A percentile compares a stretch with the other conserved stretches of the same genome.
These are phyloP conservation scores for Physocephala rufipes DNA, from an alignment of 2,888 invertebrate genomes.

Conservation along the genomic window DNA sequence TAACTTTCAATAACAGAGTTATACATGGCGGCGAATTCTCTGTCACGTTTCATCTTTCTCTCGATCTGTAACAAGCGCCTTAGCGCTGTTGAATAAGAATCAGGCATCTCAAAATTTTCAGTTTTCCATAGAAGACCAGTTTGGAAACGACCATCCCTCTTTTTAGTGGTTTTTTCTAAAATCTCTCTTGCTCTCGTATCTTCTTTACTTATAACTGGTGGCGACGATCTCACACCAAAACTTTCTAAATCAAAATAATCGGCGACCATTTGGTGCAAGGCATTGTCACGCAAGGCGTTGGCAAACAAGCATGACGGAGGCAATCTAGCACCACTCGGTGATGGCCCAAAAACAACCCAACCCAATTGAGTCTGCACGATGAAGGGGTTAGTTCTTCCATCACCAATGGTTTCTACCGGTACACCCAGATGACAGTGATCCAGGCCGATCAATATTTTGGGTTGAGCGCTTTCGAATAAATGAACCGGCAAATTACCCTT, in stretches of 20 bases:
- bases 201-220: background rate
- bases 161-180: slow-evolving; percentile 23
- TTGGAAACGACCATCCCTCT: slow-evolving; percentile 31
- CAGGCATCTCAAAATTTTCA: slow-evolving; percentile 35
- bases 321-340: background rate
- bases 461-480: too few relatives aligned
- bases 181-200: background rate
- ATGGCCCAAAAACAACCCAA: background rate
- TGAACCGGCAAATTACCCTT: background rate
- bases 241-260: too few relatives aligned
- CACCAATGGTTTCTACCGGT: background rate
- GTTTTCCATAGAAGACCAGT: slow-evolving; percentile 37
- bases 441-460: too few relatives aligned
- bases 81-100: slow-evolving; percentile 34
- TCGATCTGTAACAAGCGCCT: slow-evolving; percentile 37
- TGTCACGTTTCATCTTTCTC: slow-evolving; percentile 38
- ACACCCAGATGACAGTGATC: background rate
- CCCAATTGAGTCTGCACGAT: background rate
- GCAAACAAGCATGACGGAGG: slow-evolving; percentile 29
- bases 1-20: slow-evolving; percentile 34
- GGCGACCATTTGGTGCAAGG: background rate
- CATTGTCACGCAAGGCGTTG: slow-evolving; percentile 16
- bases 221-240: background rate
- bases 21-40: slow-evolving; percentile 35
- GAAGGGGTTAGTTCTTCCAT: background rate